Percentiles rank a stretch among this genome's conserved stretches.
Conservation (phyloP, 1,140 invertebrate genomes). For the Akabosia matsudoensis region DNA sequence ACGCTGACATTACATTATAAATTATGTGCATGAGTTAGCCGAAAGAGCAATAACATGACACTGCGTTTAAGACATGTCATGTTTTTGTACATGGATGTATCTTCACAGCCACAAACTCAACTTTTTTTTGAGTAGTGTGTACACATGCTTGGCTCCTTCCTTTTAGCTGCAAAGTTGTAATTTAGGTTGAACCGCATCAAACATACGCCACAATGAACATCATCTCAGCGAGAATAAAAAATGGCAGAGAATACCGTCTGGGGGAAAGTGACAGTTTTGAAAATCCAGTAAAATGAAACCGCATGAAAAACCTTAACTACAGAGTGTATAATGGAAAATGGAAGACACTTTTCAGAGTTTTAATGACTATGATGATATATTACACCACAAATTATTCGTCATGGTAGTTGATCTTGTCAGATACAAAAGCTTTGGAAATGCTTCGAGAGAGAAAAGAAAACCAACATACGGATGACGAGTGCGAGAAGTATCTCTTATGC, state of each 20-base stretch:
- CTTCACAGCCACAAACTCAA: not conserved
- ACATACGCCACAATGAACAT: not conserved
- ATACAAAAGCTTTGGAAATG: too few relatives aligned
- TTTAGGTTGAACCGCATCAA: too few relatives aligned
- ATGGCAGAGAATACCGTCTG: not conserved
- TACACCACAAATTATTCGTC: not conserved
- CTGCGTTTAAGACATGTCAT: not conserved
- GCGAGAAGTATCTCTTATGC: too few relatives aligned
- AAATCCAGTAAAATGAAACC: too few relatives aligned
- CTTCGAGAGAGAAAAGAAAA: too few relatives aligned
- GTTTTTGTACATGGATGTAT: not conserved
- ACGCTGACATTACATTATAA: slow-evolving; percentile 14
- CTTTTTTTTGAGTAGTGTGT: too few relatives aligned
- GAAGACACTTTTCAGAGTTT: not conserved
- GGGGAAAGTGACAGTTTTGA: too few relatives aligned
- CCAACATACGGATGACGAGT: too few relatives aligned
- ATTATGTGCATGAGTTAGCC: slow-evolving; percentile 10
- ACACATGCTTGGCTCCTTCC: too few relatives aligned
- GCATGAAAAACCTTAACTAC: too few relatives aligned
- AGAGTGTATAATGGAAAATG: too few relatives aligned
- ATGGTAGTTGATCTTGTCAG: not conserved
- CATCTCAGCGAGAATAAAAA: not conserved
- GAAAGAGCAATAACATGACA: slow-evolving; percentile 8
- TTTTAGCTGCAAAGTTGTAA: too few relatives aligned
- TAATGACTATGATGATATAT: not conserved